phyloP scores from a whole-genome alignment of 2,888 invertebrate genomes.

The Euzetes globulus region DNA sequence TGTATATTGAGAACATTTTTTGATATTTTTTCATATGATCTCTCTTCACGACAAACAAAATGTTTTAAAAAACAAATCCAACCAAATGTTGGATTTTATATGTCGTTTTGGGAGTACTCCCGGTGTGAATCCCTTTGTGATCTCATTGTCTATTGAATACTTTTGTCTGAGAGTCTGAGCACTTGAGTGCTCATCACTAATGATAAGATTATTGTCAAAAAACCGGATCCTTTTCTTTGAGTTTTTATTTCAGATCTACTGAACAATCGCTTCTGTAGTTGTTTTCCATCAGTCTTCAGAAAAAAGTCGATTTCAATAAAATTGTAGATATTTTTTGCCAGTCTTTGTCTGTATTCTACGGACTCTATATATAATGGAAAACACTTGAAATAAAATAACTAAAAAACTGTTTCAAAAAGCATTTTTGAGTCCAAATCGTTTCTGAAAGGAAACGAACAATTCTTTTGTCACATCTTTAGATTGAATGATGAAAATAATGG shows the following conservation, averaged over 20 bases:
- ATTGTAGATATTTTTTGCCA: background rate
- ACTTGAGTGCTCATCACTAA: conserved; percentile 6
- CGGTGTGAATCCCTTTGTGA: background rate
- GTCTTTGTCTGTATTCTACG: background rate
- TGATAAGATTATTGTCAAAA: conserved; percentile 16
- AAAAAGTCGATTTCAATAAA: conserved; percentile 2
- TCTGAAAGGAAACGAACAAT: background rate
- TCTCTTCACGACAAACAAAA: too few species aligned
- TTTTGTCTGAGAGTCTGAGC: background rate
- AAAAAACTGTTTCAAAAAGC: background rate
- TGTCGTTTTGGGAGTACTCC: background rate
- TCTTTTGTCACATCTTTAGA: background rate
- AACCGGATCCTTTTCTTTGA: background rate
- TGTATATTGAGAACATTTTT: too few species aligned
- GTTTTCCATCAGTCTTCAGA: background rate
- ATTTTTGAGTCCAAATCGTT: background rate
- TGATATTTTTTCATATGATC: too few species aligned
- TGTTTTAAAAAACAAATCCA: background rate
- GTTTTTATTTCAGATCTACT: background rate
- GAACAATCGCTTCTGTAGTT: conserved; percentile 5
- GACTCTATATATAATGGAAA: background rate
- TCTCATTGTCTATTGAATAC: background rate
- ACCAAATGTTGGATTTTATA: background rate
- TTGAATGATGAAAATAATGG: background rate
- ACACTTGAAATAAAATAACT: background rate